Evolutionary conservation across 2,888 invertebrate genomes (phyloP), one percentile per base, ranked within the genome.

Genomic region (Polyommatus icarus): DNA sequence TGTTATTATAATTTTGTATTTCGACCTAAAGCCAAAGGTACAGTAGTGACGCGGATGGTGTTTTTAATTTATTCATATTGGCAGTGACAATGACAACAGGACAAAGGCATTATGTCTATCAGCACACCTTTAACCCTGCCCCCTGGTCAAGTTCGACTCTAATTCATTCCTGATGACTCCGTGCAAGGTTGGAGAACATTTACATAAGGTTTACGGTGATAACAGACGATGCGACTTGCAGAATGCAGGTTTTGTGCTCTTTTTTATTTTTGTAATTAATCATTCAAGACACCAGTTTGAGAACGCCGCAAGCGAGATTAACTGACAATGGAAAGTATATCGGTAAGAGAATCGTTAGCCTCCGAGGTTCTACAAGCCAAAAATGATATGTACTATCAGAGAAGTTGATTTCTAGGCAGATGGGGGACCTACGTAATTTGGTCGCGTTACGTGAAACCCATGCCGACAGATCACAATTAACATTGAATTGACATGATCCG

Each of bases 71-170:
- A 67, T 67, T 67, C 67, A 67, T 32, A 67, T 67, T 32, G 29
- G 18, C 67, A 61, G 24, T 61, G 85, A 89, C 87, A 87, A 88
- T 87, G 82, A 83, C 80, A 84, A 83, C 76, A 73, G 46, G 78
- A 80, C 82, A 82, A 80, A 80, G 77, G 73, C 82, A 84, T 82
- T 80, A 84, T 87, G 91, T 91, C 92, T 90, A 88, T 91, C 91
- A 92, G 84, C 73, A 89, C 89, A 86, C 81, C 78, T 80, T 82
- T 84, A 87, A 87, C 86, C 82, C 85, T 86, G 86, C 88, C 88
- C 82, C 86, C 79, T 92, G 93, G 93, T 94, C 93, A 93, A 93
- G 91, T 92, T 90, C 91, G 89, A 85, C 85, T 86, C 88, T 91
- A 91, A 92, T 89, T 88, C 88, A 88, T 91, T 86, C 85, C 87